Evolutionary conservation across 1,140 invertebrate genomes (phyloP).

Genomic region (Drosophila pruinosa): DNA sequence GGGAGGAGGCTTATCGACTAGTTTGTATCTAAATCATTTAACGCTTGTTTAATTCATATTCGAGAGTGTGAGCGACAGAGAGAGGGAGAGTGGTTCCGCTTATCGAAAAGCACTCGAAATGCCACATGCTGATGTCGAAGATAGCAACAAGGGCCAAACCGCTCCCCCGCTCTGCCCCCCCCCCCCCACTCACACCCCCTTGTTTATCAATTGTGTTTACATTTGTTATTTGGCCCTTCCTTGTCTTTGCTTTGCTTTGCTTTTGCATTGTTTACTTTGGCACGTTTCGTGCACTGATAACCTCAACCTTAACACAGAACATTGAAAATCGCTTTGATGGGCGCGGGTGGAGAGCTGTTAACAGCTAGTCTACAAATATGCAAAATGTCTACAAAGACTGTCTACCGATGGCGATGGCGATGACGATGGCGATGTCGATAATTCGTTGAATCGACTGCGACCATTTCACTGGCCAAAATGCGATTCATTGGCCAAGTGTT

Average conservation of each 20-base stretch:
- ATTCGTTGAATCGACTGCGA: slow-evolving; percentile 7
- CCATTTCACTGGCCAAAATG: slow-evolving; percentile 41
- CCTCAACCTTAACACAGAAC: slow-evolving; percentile 73
- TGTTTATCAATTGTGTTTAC: slow-evolving; percentile 46
- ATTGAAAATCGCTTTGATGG: slow-evolving; percentile 21
- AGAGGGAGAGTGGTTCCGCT: slow-evolving; percentile 23
- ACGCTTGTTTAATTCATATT: slow-evolving; percentile 58
- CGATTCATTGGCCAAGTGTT: slow-evolving; percentile 30
- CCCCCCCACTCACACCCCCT: neutral
- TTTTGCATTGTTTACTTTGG: slow-evolving; percentile 48
- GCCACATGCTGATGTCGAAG: slow-evolving; percentile 41
- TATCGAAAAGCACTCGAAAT: slow-evolving; percentile 48
- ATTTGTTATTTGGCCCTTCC: slow-evolving; percentile 41
- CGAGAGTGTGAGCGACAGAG: neutral
- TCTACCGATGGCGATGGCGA: neutral
- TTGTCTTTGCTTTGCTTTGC: slow-evolving; percentile 45
- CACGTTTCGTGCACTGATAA: slow-evolving; percentile 69
- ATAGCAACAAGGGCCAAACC: neutral
- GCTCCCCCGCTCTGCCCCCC: too few species aligned
- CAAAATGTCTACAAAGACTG: neutral
- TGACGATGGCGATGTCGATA: neutral
- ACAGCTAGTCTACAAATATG: slow-evolving; percentile 4
- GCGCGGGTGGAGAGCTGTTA: neutral
- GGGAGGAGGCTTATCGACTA: neutral
- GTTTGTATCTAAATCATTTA: slow-evolving; percentile 64